phyloP scores from a whole-genome alignment of 2,888 invertebrate species.

The Camptogramma bilineatum region DNA sequence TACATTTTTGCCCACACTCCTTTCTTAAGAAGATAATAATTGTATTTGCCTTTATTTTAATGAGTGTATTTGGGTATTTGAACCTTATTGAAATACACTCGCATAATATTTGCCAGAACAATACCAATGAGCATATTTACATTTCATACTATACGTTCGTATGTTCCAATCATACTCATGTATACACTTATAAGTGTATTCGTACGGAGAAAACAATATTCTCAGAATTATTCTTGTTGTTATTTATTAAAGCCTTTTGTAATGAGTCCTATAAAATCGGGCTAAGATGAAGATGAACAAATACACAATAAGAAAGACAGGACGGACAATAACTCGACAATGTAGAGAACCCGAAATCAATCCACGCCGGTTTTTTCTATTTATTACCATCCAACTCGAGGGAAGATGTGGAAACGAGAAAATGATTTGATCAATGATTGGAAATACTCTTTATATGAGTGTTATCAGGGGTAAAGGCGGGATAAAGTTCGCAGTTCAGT shows the following conservation, averaged over 20 bases:
- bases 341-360: constrained; percentile 60
- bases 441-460: constrained; percentile 47
- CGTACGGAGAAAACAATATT: neutral
- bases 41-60: constrained; percentile 28
- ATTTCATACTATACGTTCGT: constrained; percentile 4
- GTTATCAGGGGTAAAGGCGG: constrained; percentile 39
- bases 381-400: constrained; percentile 55
- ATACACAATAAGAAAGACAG: constrained; percentile 22
- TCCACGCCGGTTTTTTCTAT: constrained; percentile 59
- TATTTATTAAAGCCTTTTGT: constrained; percentile 2
- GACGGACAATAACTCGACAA: constrained; percentile 53
- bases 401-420: constrained; percentile 57
- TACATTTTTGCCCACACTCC: too few relatives aligned
- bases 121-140: constrained; percentile 11
- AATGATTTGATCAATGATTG: constrained; percentile 61
- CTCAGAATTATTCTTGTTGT: constrained; percentile 7
- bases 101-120: constrained; percentile 5
- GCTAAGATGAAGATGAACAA: constrained; percentile 14
- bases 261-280: constrained; percentile 17
- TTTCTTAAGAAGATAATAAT: constrained; percentile 24
- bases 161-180: constrained; percentile 9
- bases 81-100: constrained; percentile 18
- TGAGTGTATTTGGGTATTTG: constrained; percentile 21
- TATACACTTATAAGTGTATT: neutral
- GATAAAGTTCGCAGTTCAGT: constrained; percentile 32